Evolutionary conservation across 2,113 vertebrate genomes (phyloP).

Genomic region (Ailuropoda melanoleuca): DNA sequence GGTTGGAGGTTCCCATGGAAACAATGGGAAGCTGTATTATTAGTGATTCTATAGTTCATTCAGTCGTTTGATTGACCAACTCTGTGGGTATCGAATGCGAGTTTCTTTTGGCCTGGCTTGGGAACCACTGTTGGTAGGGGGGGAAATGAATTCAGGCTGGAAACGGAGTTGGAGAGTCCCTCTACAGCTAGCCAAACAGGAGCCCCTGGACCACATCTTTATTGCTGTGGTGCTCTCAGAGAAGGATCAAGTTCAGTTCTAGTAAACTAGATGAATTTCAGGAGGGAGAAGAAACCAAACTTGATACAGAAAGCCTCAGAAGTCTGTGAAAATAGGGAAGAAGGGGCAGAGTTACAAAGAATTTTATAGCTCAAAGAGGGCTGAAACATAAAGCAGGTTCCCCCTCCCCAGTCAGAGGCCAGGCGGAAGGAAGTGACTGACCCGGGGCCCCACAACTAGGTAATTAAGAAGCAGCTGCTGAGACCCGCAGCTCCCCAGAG

Average conservation of each 20-base stretch:
- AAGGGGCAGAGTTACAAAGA: background rate
- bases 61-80: background rate
- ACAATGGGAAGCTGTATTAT: background rate
- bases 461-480: background rate
- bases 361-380: background rate
- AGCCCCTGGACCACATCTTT: background rate
- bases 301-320: background rate
- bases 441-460: background rate
- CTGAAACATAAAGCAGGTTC: background rate
- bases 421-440: background rate
- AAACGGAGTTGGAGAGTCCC: background rate
- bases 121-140: background rate
- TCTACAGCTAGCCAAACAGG: background rate
- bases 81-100: background rate
- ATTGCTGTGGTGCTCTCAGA: background rate
- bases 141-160: background rate
- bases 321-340: background rate
- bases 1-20: background rate
- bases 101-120: background rate
- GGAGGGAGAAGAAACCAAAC: background rate
- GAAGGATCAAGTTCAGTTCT: background rate
- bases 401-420: background rate
- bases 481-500: background rate
- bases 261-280: background rate
- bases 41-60: background rate